Conservation (phyloP, 1,140 invertebrate genomes). For the Eupeodes corollae region DNA sequence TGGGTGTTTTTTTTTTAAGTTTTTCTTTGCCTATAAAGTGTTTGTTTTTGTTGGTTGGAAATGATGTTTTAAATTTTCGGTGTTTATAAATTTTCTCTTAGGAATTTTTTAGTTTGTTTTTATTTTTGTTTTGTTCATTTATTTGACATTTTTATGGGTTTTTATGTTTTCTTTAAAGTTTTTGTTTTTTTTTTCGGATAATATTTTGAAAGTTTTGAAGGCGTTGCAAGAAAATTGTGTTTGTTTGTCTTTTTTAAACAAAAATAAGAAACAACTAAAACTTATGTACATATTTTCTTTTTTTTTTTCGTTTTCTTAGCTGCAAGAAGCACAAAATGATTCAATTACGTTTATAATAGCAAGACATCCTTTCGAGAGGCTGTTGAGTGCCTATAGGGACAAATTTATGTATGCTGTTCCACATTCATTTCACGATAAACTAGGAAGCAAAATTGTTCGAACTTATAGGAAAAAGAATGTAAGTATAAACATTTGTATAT, state of each 20-base stretch:
- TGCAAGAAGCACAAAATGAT: slow-evolving; percentile 40
- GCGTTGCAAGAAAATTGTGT: too few species aligned
- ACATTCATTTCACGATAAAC: slow-evolving; percentile 66
- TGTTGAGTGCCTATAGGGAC: slow-evolving; percentile 80
- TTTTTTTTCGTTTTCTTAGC: slow-evolving; percentile 14
- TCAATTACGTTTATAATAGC: slow-evolving; percentile 75
- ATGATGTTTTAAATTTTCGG: too few species aligned
- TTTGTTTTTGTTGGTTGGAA: neutral
- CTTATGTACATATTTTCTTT: too few species aligned
- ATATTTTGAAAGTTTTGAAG: too few species aligned
- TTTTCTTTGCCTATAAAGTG: slow-evolving; percentile 13
- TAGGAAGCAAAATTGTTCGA: slow-evolving; percentile 61
- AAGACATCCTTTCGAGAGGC: slow-evolving; percentile 76
- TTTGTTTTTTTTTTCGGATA: neutral
- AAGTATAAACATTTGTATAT: slow-evolving; percentile 1
- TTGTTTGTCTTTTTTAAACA: too few species aligned
- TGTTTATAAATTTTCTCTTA: neutral
- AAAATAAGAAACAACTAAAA: too few species aligned
- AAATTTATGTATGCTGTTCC: slow-evolving; percentile 73
- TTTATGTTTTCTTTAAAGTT: neutral
- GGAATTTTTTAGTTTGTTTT: neutral
- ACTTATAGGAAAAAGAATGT: slow-evolving; percentile 51
- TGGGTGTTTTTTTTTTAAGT: slow-evolving; percentile 39
- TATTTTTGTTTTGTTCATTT: neutral
- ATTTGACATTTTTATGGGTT: neutral